Base-by-base conservation (phyloP, 2,113 vertebrate genomes). In the Perca flavescens region DNA sequence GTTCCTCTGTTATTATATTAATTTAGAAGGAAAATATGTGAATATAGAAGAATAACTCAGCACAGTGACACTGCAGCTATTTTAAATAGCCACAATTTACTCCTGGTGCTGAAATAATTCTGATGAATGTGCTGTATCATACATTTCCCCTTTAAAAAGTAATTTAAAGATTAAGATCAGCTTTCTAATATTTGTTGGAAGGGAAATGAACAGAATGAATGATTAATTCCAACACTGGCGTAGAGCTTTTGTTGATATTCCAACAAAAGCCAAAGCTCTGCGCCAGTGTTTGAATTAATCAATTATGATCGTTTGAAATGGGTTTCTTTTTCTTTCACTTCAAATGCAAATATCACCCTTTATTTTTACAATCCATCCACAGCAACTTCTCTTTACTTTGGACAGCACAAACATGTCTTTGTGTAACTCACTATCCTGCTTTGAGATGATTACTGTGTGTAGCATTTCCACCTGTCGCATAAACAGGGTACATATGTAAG, bases 91-190 rank as follows among this genome's bases (percentile, higher is more conserved):
- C 28, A 54, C n/a, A 21, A 34, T 64, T 49, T 72, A 22, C 19
- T 8, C 5, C 67, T 17, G 40, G 17, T 16, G 22, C 49, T 22
- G 34, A 53, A 47, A 71, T 71, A 22, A 63, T 63, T 54, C 47
- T 12, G 10, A 17, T 69, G 36, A 71, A 57, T 65, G n/a, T 72
- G n/a, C 52, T 31, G 7, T 19, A 31, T 75, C 56, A 62, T 13
- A 25, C 16, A 60, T 28, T 52, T 60, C 34, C 64, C 52, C 6
- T 36, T 61, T 46, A 15, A 22, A 62, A 71, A 22, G 43, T 72
- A 65, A 83, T 83, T 65, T 65, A 83, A 60, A 77, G 80, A 77
- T 71, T 58, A 65, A 50, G 43, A 83, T 77, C 67, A 10, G 40
- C 36, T 60, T 70, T 68, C 47, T 69, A n/a, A 31, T 61, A 47